Percentiles rank a stretch among this genome's conserved stretches.
phyloP scores from a whole-genome alignment of 2,113 vertebrate species.

The Grammomys dolichurus region DNA sequence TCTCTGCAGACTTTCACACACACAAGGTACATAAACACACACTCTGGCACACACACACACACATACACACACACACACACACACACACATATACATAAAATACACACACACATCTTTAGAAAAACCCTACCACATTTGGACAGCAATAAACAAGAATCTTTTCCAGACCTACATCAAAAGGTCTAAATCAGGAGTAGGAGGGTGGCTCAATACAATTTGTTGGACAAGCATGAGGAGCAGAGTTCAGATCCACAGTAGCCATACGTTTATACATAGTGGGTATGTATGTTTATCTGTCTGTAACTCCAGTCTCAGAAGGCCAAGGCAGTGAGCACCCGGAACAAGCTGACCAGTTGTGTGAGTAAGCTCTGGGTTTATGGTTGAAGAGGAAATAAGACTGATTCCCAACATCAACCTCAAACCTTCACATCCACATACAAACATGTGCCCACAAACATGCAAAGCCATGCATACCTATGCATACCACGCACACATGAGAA shows the following conservation, averaged over 20 bases:
- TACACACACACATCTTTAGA: neutral
- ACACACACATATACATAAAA: too few species aligned
- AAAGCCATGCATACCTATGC: neutral
- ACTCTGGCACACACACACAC: neutral
- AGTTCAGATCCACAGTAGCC: neutral
- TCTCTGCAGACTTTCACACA: neutral
- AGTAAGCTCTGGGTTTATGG: neutral
- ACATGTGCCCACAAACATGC: neutral
- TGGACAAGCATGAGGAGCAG: neutral
- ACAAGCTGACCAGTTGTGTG: neutral
- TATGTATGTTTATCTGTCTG: neutral
- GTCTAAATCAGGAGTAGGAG: neutral
- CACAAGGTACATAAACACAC: neutral
- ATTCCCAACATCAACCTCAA: neutral
- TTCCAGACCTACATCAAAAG: constrained; percentile 38
- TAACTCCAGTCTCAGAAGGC: neutral
- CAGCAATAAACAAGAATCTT: constrained; percentile 31
- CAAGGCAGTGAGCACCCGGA: neutral
- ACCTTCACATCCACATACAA: neutral
- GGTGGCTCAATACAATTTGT: neutral
- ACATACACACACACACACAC: neutral
- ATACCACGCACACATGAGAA: neutral
- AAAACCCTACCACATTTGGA: neutral
- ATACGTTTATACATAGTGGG: neutral
- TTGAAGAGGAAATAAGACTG: neutral